phyloP scores from a whole-genome alignment of 2,797 vertebrate genomes.

The Peromyscus nudipes region DNA sequence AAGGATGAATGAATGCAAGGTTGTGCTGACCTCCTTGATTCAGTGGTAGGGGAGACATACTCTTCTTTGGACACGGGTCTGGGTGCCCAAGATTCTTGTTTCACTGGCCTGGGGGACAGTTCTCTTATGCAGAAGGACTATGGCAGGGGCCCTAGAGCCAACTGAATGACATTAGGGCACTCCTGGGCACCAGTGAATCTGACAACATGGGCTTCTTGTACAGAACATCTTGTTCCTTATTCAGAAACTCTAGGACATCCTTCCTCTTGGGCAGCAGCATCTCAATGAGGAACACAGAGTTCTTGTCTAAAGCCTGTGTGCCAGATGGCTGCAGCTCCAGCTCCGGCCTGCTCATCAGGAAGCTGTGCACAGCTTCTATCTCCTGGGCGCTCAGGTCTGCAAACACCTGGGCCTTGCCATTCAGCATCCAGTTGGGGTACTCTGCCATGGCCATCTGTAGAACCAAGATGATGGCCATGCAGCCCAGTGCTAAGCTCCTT shows the following conservation, averaged over 20 bases:
- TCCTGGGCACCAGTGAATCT: background rate
- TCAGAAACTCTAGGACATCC: background rate
- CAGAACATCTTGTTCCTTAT: background rate
- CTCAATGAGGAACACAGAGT: background rate
- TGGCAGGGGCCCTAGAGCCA: background rate
- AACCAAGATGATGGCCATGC: background rate
- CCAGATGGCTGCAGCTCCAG: background rate
- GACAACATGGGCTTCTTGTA: background rate
- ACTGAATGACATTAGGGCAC: background rate
- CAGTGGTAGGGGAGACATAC: background rate
- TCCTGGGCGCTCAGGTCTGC: constrained; percentile 84
- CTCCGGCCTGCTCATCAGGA: background rate
- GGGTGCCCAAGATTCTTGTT: no score
- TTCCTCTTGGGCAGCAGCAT: background rate
- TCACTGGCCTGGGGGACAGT: background rate
- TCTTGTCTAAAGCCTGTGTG: background rate
- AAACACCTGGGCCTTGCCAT: background rate
- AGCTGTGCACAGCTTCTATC: constrained; percentile 78
- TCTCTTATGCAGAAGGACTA: background rate
- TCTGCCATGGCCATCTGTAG: background rate
- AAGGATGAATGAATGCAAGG: background rate
- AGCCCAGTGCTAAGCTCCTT: background rate
- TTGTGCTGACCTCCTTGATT: background rate
- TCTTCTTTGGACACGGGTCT: background rate
- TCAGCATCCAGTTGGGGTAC: background rate